Evolutionary conservation across 2,888 invertebrate genomes (phyloP), one percentile per base, ranked within the genome.

Genomic region (Muschampia plurimacula): DNA sequence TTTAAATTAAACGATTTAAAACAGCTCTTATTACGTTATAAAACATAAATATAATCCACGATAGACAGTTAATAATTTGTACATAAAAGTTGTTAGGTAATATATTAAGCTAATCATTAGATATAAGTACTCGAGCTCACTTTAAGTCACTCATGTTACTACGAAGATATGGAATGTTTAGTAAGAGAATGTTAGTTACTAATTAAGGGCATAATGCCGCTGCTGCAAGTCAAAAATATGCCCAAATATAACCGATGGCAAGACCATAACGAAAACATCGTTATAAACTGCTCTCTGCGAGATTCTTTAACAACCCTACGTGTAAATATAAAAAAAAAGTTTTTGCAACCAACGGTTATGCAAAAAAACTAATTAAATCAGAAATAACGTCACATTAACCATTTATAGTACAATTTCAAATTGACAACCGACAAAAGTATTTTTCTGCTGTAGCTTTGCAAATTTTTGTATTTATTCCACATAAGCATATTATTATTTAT

Each of bases 81-180:
- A 87, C 85, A 72, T 72, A 67, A 86, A 76, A 80, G 79, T 81
- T 82, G 76, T 80, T 78, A 78, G 78, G 77, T 68, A 78, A 77
- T 75, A 79, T 77, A 77, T 76, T 76, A 80, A 75, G 76, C 79
- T 78, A 75, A 69, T 76, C 75, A 75, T 78, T 74, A 79, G 72
- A 74, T 83, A 86, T 93, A 94, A 94, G 93, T 94, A 94, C 93
- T 87, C 83, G 88, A 89, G 91, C 91, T 90, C 90, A 91, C 90
- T 91, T 93, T 94, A 94, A 94, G 93, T 94, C 92, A 92, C 92
- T 89, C 89, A 84, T 84, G 83, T 85, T 82, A 85, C 82, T 86
- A 82, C 72, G 74, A 82, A 83, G 78, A 83, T 82, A 85, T 93
- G 93, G 93, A 93, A 93, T 93, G 93, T 92, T 88, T 85, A 88